A percentile compares a stretch with the other conserved stretches of the same genome.
Conservation (phyloP, 2,113 vertebrate species). For the Cacatua alba region DNA sequence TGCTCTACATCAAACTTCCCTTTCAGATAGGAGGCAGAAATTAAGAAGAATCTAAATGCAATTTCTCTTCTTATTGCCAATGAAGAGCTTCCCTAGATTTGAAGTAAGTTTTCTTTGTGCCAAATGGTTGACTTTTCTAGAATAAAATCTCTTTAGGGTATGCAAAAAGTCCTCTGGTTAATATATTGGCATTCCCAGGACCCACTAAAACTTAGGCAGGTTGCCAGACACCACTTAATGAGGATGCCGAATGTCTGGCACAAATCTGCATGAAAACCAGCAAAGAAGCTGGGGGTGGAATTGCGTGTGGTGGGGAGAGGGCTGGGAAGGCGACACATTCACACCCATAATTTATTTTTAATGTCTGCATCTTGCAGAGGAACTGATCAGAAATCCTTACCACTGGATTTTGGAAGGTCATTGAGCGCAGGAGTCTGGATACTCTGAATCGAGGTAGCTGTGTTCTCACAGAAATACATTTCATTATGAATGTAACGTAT, state of each 20-base stretch:
- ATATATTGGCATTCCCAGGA: conserved; percentile 83
- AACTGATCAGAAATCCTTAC: neutral
- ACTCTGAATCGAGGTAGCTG: neutral
- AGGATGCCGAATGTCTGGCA: conserved; percentile 77
- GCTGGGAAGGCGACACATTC: conserved; percentile 13
- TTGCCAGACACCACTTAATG: conserved; percentile 81
- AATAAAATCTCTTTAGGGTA: conserved; percentile 74
- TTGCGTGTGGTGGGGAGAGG: neutral
- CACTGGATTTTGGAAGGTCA: neutral
- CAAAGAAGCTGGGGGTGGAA: conserved; percentile 54
- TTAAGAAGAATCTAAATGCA: conserved; percentile 59
- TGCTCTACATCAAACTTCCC: conserved; percentile 43
- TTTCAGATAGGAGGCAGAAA: conserved; percentile 65
- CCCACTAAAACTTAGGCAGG: conserved; percentile 75
- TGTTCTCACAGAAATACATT: neutral
- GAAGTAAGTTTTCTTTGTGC: conserved; percentile 67
- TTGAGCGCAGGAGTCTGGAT: neutral
- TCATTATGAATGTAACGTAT: neutral
- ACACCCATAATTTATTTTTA: conserved; percentile 72
- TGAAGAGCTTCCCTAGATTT: conserved; percentile 62
- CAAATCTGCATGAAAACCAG: conserved; percentile 68
- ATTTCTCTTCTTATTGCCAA: conserved; percentile 68
- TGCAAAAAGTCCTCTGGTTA: conserved; percentile 78
- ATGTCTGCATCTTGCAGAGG: conserved; percentile 50
- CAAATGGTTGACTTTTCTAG: conserved; percentile 80